Evolutionary conservation across 2,888 invertebrate genomes (phyloP).

Genomic region (Hedya salicella): DNA sequence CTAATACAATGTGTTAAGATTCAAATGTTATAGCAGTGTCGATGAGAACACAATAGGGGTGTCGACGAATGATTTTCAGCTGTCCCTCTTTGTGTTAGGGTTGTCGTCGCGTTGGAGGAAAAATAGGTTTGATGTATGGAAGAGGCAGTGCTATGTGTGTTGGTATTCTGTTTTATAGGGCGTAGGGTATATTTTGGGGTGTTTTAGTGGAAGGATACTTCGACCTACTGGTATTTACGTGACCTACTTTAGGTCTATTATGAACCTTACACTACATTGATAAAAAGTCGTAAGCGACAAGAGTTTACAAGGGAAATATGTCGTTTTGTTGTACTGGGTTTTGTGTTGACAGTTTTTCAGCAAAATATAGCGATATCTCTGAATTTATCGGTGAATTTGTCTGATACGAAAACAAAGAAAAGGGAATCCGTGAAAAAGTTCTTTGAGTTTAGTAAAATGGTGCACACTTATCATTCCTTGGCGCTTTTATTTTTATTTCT

Average conservation of each 20-base stretch:
- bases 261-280: background rate
- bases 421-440: background rate
- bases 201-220: constrained; percentile 23
- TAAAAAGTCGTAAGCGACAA: background rate
- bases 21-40: background rate
- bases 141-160: background rate
- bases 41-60: constrained; percentile 10
- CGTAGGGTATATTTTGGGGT: constrained; percentile 6
- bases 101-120: background rate
- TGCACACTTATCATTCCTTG: background rate
- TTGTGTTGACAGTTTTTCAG: constrained; percentile 26
- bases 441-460: background rate
- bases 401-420: background rate
- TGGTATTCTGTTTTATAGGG: background rate
- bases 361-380: constrained; percentile 10
- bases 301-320: background rate
- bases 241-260: constrained; percentile 52
- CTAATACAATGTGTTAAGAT: background rate
- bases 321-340: background rate
- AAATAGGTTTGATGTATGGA: constrained; percentile 1
- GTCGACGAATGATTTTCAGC: background rate
- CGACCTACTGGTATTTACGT: constrained; percentile 61
- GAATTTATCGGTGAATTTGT: constrained; percentile 26
- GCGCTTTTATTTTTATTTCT: too few relatives aligned
- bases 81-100: background rate